A percentile compares a stretch with the other conserved stretches of the same genome.
Conservation (phyloP, 2,797 vertebrate species). For the Pseudomugil tenellus region DNA sequence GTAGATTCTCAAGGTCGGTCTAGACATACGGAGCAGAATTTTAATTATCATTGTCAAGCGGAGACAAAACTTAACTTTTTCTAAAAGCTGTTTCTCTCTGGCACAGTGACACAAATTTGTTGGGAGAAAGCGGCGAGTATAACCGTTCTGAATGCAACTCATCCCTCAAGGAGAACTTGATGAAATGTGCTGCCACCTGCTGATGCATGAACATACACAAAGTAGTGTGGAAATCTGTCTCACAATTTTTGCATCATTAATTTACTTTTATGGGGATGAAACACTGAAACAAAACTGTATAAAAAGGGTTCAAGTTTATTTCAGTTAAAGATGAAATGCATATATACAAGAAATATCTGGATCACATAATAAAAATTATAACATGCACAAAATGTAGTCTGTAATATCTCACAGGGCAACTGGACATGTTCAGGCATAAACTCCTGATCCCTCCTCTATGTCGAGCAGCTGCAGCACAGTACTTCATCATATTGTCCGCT, state of each 20-base stretch:
- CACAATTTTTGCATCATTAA: not conserved
- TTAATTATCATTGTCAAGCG: slow-evolving; percentile 35
- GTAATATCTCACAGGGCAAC: slow-evolving; percentile 46
- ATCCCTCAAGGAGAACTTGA: slow-evolving; percentile 21
- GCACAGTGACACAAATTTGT: slow-evolving; percentile 1
- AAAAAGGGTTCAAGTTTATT: slow-evolving; percentile 78
- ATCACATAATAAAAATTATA: slow-evolving; percentile 28
- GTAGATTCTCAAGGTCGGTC: slow-evolving; percentile 56
- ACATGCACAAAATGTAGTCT: slow-evolving; percentile 64
- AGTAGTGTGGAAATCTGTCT: not conserved
- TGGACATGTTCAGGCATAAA: slow-evolving; percentile 33
- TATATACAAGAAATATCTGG: slow-evolving; percentile 66
- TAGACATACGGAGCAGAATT: slow-evolving; percentile 35
- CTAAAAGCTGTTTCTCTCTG: slow-evolving; percentile 23
- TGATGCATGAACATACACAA: slow-evolving; percentile 31
- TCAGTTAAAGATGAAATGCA: slow-evolving; percentile 52
- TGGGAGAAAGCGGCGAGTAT: not conserved
- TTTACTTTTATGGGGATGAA: not conserved
- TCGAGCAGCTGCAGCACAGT: slow-evolving; percentile 80
- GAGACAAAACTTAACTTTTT: slow-evolving; percentile 28
- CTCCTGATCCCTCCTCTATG: slow-evolving; percentile 47
- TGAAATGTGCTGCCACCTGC: slow-evolving; percentile 73
- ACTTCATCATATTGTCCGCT: slow-evolving; percentile 82
- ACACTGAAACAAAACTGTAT: not conserved
- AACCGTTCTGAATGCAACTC: slow-evolving; percentile 1